These are phyloP conservation scores for Pollicipes pollicipes DNA, from an alignment of 1,140 invertebrate species.

Conservation along the genomic window DNA sequence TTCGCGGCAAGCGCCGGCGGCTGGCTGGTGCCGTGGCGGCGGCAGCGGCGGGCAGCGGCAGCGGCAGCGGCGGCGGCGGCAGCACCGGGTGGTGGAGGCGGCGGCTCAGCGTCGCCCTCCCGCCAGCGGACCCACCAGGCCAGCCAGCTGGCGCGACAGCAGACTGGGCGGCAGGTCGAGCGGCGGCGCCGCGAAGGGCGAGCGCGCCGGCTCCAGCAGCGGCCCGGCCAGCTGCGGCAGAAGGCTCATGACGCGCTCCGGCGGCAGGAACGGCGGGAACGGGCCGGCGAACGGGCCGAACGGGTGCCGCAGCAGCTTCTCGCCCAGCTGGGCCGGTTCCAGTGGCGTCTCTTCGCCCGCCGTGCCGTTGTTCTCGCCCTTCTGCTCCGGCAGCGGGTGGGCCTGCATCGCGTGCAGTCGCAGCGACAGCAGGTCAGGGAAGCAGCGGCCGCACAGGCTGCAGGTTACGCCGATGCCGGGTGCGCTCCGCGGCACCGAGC, in stretches of 20 bases:
- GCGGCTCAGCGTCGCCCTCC: too few species aligned
- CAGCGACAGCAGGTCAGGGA: constrained; percentile 31
- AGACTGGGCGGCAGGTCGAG: constrained; percentile 2
- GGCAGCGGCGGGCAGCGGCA: background rate
- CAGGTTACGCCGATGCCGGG: constrained; percentile 23
- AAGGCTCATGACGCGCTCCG: too few species aligned
- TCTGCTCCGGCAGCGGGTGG: constrained; percentile 21
- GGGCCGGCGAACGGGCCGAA: constrained; percentile 10
- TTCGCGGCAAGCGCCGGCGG: background rate
- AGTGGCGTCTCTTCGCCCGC: constrained; percentile 11
- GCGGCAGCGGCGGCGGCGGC: constrained; percentile 9
- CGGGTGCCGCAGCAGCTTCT: constrained; percentile 14
- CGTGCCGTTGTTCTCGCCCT: background rate
- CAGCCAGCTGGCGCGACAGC: background rate
- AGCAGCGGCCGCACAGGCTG: constrained; percentile 30
- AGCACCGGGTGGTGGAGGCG: too few species aligned
- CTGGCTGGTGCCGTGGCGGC: background rate
- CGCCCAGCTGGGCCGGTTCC: constrained; percentile 13
- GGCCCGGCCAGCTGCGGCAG: too few species aligned
- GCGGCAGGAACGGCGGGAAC: constrained; percentile 3
- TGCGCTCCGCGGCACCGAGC: constrained; percentile 12
- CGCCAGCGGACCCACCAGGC: too few species aligned
- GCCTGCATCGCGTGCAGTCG: constrained; percentile 38
- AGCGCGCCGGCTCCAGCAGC: too few species aligned
- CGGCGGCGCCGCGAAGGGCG: too few species aligned